Base-by-base conservation (phyloP, 1,140 invertebrate species). In the Drosophila repleta region DNA sequence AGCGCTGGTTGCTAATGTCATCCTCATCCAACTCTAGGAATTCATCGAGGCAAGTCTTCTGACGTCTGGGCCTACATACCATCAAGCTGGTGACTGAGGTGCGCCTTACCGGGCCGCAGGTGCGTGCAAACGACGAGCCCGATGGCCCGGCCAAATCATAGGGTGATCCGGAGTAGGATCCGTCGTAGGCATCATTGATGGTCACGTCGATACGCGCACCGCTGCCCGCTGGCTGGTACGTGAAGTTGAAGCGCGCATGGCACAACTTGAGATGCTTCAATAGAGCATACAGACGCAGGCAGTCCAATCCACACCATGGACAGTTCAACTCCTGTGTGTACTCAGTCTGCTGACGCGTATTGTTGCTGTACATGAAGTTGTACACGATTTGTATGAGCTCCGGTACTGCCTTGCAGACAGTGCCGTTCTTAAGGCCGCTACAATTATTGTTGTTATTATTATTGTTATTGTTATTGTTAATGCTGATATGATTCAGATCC, bases 351-450 rank as follows among this genome's bases (percentile, higher is more conserved):
- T 99, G 98, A 26, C 97, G 93, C 35, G 96, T 97, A 91, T 98
- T 98, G 91, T 98, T 98, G 91, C 98, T 98, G 90, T 98, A 98
- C 65, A 98, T 94, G 93, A 99, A 99, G 92, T 98, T 97, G 93
- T 99, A 99, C 65, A 98, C 96, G 61, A 99, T 96, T 92, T 96
- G 95, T 70, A 92, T 79, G 91, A 93, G 82, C 92, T 94, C 58
- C 4, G 72, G 71, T 10, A 56, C 66, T 3, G 75, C 45, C 29
- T 87, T 87, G 52, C 82, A 83, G 3, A 60, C 63, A 4, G 20
- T 57, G 7, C 77, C 70, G 26, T 82, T 88, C 41, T 82, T 82
- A 3, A 73, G 29, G n/a, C 48, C 55, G 18, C 52, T 82, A 46
- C 73, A 72, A 17, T 73, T 76, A 4, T 81, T 85, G 18, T 79